Base-by-base conservation (phyloP, 2,113 vertebrate genomes). In the Murina feae region DNA sequence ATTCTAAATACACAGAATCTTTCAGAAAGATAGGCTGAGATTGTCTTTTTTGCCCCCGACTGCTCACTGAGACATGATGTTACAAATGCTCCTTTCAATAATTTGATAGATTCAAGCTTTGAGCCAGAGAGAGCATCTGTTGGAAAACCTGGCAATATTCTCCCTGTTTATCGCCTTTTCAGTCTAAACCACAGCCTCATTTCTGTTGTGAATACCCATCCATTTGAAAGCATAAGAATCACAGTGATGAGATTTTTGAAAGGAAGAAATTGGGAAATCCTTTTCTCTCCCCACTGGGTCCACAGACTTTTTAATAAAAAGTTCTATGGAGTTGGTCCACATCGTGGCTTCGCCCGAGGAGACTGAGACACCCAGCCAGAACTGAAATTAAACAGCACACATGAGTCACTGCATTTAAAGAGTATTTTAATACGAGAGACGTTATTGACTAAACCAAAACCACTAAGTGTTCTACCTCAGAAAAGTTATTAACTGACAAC, bases 401-500 rank as follows among this genome's bases (percentile, higher is more conserved):
- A 65, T 4, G 44, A 86, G 39, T 72, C 78, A 71, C 79, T 86
- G 17, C 4, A 93, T 65, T 85, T 82, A 71, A n/a, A 96, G 30
- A n/a, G 1, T 21, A 87, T 84, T 94, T 93, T 91, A 66, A 74
- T 83, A 93, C 17, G 58, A 68, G 79, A 83, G 39, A 75, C 82
- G 55, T 96, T 82, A 80, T n/a, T 69, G 42, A 83, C 42, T 81
- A 66, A 76, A 84, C 49, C 90, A 39, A 96, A 93, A 74, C 21
- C 60, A 85, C 23, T 49, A 55, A 86, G 25, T 75, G n/a, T 96
- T 91, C 51, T 39, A 79, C 49, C 87, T 94, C 65, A 95, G 75
- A 89, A 95, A 96, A 69, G 95, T 90, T 91, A 91, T 78, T 93
- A 75, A 72, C 71, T 87, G 78, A 84, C 75, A 71, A 72, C 25